phyloP scores from a whole-genome alignment of 2,797 vertebrate genomes.

The Eulemur rubriventer region DNA sequence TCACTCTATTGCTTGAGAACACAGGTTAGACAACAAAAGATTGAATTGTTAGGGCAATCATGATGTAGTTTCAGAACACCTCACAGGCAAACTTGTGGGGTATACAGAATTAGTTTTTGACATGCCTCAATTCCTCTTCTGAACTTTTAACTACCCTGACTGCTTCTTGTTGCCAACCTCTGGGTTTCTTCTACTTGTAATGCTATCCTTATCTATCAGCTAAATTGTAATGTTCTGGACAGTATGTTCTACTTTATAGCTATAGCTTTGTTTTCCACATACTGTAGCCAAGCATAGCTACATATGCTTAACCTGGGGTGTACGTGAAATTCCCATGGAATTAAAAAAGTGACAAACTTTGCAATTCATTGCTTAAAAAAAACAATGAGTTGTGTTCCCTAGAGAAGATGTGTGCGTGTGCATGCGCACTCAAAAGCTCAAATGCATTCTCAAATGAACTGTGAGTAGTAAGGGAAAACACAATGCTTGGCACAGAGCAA shows the following conservation, averaged over 20 bases:
- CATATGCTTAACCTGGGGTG: background rate
- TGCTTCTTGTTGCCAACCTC: background rate
- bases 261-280: background rate
- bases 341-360: constrained; percentile 7
- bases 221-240: background rate
- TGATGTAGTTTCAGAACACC: constrained; percentile 15
- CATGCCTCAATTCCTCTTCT: background rate
- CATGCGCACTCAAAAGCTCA: background rate
- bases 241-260: background rate
- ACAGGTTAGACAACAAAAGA: background rate
- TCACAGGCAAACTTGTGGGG: background rate
- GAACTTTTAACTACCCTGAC: constrained; percentile 19
- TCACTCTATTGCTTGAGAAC: background rate
- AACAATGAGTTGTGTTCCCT: background rate
- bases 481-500: background rate
- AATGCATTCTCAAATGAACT: background rate
- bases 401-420: background rate
- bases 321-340: constrained; percentile 8
- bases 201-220: background rate
- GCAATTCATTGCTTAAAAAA: background rate
- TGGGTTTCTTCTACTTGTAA: constrained; percentile 15
- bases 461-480: background rate
- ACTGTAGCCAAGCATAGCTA: background rate
- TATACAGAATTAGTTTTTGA: constrained; percentile 29
- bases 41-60: background rate